Evolutionary conservation across 2,113 vertebrate genomes (phyloP).

Genomic region (Rhabdornis inornatus): DNA sequence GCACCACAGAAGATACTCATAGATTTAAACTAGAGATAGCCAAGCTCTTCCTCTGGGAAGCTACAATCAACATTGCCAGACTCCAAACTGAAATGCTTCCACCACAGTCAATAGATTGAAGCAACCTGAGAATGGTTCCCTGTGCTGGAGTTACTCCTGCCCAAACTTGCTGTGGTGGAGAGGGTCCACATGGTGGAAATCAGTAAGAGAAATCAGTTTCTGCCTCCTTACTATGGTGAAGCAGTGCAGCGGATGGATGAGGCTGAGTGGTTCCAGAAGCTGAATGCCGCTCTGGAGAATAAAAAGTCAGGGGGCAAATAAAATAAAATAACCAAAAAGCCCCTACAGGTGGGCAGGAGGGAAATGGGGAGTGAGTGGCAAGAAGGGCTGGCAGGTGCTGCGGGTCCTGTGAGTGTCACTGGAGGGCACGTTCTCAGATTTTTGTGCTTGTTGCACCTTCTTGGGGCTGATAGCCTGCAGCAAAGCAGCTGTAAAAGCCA

Average conservation of each 20-base stretch:
- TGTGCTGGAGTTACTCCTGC: neutral
- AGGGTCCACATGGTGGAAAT: fast-evolving
- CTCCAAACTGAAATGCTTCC: neutral
- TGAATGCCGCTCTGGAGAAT: neutral
- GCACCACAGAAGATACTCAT: neutral
- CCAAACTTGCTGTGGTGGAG: neutral
- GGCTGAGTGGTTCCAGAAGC: neutral
- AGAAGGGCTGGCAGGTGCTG: neutral
- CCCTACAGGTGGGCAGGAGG: neutral
- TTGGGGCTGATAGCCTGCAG: neutral
- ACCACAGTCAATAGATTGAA: neutral
- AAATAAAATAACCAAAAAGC: neutral
- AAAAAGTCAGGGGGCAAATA: neutral
- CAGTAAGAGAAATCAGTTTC: neutral
- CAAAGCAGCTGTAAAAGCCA: neutral
- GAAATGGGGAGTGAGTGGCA: neutral
- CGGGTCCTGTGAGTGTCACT: neutral
- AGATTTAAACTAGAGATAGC: neutral
- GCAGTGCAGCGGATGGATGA: neutral
- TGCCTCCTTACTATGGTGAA: neutral
- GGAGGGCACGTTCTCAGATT: neutral
- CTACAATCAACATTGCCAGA: neutral
- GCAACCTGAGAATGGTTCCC: neutral
- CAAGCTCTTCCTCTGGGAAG: neutral
- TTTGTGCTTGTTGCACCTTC: neutral